Conservation (phyloP, 2,797 vertebrate genomes). For the Thamnophis elegans region DNA sequence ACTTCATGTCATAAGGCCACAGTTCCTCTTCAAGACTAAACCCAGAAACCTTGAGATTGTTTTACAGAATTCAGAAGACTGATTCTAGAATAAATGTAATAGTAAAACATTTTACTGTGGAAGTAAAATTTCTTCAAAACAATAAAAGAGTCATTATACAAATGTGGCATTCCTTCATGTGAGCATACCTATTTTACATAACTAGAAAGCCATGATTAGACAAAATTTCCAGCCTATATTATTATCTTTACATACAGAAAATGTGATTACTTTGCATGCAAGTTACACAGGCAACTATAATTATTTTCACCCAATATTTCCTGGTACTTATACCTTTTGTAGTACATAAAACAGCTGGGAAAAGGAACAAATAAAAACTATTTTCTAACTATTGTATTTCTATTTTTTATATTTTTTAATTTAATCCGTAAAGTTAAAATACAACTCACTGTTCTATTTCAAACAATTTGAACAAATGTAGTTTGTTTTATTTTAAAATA, state of each 20-base stretch:
- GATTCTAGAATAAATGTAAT: not conserved
- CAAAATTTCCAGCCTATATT: not conserved
- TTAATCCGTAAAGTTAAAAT: not conserved
- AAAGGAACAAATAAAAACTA: not conserved
- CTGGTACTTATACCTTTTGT: not conserved
- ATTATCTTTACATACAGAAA: not conserved
- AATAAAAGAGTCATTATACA: not conserved
- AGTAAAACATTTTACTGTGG: not conserved
- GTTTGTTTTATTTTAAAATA: not conserved
- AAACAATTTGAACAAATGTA: not conserved
- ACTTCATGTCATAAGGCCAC: conserved; percentile 18
- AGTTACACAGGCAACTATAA: not conserved
- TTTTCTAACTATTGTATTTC: not conserved
- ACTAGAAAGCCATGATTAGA: not conserved
- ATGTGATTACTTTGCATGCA: not conserved
- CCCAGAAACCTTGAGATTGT: not conserved
- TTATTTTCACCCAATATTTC: not conserved
- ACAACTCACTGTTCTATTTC: not conserved
- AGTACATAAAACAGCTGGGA: not conserved
- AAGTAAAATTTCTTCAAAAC: not conserved
- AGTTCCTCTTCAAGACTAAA: conserved; percentile 4
- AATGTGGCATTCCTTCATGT: not conserved
- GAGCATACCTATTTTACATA: not conserved
- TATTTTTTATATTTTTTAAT: not conserved
- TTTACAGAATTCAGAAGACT: not conserved